These are phyloP conservation scores for Colius striatus DNA, from an alignment of 2,113 vertebrate species.

Conservation along the genomic window DNA sequence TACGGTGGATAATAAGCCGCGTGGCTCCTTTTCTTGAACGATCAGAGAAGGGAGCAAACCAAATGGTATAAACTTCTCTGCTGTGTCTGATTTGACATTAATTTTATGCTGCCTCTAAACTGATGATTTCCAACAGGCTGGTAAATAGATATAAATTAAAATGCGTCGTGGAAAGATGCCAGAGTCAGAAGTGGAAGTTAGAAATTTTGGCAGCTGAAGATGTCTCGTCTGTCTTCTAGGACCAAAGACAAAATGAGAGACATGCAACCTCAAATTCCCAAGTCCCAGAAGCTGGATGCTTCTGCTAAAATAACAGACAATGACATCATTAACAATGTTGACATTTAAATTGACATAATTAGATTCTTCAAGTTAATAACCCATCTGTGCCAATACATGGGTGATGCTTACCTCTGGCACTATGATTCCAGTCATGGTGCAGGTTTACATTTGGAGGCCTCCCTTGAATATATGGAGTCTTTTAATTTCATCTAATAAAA, in stretches of 20 bases:
- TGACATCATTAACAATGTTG: constrained; percentile 37
- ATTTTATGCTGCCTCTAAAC: constrained; percentile 18
- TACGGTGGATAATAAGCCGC: not conserved
- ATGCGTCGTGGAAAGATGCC: not conserved
- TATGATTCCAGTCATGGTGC: not conserved
- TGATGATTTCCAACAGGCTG: constrained; percentile 16
- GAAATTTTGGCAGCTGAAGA: constrained; percentile 39
- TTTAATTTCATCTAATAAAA: constrained; percentile 10
- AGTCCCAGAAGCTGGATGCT: not conserved
- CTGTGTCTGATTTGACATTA: constrained; percentile 15
- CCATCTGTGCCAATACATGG: not conserved
- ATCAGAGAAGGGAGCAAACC: not conserved
- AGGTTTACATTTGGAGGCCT: not conserved
- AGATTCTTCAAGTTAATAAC: constrained; percentile 38
- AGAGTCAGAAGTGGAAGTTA: constrained; percentile 1
- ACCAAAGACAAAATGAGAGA: constrained; percentile 24
- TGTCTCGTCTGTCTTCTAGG: not conserved
- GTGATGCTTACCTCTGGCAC: constrained; percentile 11
- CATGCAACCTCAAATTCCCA: not conserved
- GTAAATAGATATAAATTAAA: constrained; percentile 21
- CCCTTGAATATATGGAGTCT: not conserved
- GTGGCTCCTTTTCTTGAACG: not conserved
- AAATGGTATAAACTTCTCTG: constrained; percentile 8
- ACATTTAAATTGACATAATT: constrained; percentile 53
- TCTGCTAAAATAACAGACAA: constrained; percentile 23